Evolutionary conservation across 1,140 invertebrate species (phyloP).

Genomic region (Drosophila paulistorum): DNA sequence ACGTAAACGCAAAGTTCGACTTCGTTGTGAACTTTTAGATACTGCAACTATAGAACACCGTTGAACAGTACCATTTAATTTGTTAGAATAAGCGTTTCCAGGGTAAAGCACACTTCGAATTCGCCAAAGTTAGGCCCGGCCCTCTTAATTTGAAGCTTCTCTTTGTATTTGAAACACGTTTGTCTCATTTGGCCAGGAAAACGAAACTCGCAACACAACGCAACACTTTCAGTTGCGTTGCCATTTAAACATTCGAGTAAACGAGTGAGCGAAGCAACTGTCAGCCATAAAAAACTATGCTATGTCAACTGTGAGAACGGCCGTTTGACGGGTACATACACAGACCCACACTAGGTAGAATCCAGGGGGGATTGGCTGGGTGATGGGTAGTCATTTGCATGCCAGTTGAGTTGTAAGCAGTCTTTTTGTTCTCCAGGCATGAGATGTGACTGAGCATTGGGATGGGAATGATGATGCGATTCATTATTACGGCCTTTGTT

Average conservation of each 20-base stretch:
- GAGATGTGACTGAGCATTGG: background rate
- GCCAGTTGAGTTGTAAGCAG: conserved; percentile 20
- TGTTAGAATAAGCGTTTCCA: conserved; percentile 41
- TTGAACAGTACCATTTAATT: too few species aligned
- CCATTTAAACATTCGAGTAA: conserved; percentile 57
- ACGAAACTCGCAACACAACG: conserved; percentile 39
- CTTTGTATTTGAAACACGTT: conserved; percentile 74
- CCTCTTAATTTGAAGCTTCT: conserved; percentile 35
- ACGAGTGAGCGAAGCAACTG: conserved; percentile 29
- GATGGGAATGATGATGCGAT: background rate
- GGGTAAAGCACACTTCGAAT: conserved; percentile 45
- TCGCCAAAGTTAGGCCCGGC: background rate
- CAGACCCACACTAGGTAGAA: background rate
- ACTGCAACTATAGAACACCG: too few species aligned
- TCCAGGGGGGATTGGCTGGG: background rate
- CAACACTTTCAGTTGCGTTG: conserved; percentile 69
- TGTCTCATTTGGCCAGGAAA: conserved; percentile 74
- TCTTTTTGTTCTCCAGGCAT: conserved; percentile 3
- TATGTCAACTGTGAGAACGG: conserved; percentile 11
- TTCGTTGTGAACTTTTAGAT: too few species aligned
- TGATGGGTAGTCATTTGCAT: conserved; percentile 7
- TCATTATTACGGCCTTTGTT: conserved; percentile 18
- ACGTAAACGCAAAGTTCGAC: too few species aligned
- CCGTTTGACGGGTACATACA: background rate
- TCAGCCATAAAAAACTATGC: conserved; percentile 26